phyloP scores from a whole-genome alignment of 2,113 vertebrate genomes.

The Elachura formosa region DNA sequence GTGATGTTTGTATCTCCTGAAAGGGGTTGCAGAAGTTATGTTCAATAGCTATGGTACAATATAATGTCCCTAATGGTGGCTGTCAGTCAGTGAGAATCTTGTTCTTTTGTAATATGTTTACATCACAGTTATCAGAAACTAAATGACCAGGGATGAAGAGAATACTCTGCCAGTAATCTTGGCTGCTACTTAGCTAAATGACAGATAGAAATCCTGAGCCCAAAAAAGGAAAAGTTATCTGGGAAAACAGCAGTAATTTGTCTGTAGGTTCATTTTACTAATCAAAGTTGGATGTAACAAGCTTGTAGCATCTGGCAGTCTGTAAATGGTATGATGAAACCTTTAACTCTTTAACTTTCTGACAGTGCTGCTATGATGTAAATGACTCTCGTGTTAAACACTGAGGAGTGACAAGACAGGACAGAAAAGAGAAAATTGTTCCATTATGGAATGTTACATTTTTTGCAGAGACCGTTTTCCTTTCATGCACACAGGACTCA shows the following conservation, averaged over 20 bases:
- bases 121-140: neutral
- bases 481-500: neutral
- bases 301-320: constrained; percentile 50
- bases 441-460: neutral
- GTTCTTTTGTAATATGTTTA: neutral
- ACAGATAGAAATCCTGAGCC: neutral
- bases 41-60: neutral
- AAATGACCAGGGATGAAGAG: neutral
- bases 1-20: neutral
- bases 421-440: neutral
- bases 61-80: neutral
- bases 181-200: constrained; percentile 1
- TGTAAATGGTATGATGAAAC: constrained; percentile 22
- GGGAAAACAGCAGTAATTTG: constrained; percentile 13
- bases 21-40: neutral
- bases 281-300: constrained; percentile 42
- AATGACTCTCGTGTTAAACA: neutral
- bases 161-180: neutral
- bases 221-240: neutral
- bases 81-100: neutral
- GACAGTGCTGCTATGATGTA: constrained; percentile 14
- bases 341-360: constrained; percentile 40
- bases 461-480: neutral
- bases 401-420: neutral
- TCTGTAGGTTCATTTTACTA: constrained; percentile 47